These are phyloP conservation scores for Tangara arthus DNA, from an alignment of 2,797 vertebrate genomes.

Conservation along the genomic window DNA sequence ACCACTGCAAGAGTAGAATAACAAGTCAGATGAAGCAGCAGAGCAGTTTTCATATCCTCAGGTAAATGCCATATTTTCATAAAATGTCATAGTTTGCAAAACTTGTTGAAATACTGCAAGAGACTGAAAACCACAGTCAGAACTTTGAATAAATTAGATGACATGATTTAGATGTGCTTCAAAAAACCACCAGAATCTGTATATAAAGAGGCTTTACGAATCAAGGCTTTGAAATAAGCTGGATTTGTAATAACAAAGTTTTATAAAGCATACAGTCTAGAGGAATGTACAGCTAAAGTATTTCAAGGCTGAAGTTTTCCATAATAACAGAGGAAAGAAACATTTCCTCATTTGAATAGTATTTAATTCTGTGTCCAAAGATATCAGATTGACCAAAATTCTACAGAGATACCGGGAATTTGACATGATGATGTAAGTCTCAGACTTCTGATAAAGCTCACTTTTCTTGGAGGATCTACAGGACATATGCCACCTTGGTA, in stretches of 20 bases:
- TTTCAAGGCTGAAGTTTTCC: neutral
- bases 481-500: neutral
- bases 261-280: conserved; percentile 42
- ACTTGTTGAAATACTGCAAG: conserved; percentile 40
- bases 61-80: neutral
- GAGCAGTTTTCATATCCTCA: neutral
- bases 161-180: conserved; percentile 5
- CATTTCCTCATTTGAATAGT: neutral
- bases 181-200: conserved; percentile 27
- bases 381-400: neutral
- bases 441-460: neutral
- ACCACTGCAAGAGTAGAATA: neutral
- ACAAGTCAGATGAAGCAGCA: neutral
- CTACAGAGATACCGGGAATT: neutral
- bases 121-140: neutral
- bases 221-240: conserved; percentile 59
- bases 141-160: conserved; percentile 55
- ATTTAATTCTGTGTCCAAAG: neutral
- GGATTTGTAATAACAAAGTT: conserved; percentile 59
- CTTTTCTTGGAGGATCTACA: neutral
- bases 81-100: neutral
- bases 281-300: neutral
- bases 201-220: conserved; percentile 44
- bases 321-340: neutral
- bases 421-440: neutral